Evolutionary conservation across 2,797 vertebrate genomes (phyloP).

Genomic region (Micromesistius poutassou): DNA sequence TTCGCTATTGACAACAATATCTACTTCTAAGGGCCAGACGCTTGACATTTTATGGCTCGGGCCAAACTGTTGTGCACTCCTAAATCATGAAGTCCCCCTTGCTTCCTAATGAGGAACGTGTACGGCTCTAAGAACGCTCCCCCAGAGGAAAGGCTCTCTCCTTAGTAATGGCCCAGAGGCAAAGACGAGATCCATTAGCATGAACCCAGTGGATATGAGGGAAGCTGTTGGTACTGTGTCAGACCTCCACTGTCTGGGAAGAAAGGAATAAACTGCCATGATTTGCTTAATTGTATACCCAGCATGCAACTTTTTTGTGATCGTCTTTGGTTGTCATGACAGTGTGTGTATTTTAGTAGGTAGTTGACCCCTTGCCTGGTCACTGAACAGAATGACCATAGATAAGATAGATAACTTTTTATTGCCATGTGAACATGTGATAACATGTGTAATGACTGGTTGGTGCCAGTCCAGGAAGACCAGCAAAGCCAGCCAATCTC

Average conservation of each 20-base stretch:
- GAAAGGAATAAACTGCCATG: neutral
- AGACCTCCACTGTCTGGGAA: neutral
- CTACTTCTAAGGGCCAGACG: constrained; percentile 62
- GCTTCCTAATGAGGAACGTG: constrained; percentile 71
- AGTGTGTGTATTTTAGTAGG: too few relatives aligned
- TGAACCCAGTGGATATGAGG: neutral
- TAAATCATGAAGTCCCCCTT: constrained; percentile 61
- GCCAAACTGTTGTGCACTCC: constrained; percentile 56
- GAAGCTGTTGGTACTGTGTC: too few relatives aligned
- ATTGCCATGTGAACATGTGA: too few relatives aligned
- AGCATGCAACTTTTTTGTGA: too few relatives aligned
- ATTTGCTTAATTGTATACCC: too few relatives aligned
- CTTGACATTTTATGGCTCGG: constrained; percentile 71
- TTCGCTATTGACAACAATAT: constrained; percentile 64
- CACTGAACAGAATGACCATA: too few relatives aligned
- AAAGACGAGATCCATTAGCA: constrained; percentile 27
- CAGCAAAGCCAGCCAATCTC: too few relatives aligned
- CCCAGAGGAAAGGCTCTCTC: constrained; percentile 10
- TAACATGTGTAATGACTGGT: too few relatives aligned
- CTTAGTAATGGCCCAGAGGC: constrained; percentile 44
- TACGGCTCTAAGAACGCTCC: constrained; percentile 54
- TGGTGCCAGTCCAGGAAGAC: too few relatives aligned
- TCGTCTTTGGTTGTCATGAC: too few relatives aligned
- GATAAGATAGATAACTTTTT: too few relatives aligned
- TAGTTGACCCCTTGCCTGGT: too few relatives aligned